Base-by-base conservation (phyloP, 1,140 invertebrate species). In the Scaptodrosophila lebanonensis region DNA sequence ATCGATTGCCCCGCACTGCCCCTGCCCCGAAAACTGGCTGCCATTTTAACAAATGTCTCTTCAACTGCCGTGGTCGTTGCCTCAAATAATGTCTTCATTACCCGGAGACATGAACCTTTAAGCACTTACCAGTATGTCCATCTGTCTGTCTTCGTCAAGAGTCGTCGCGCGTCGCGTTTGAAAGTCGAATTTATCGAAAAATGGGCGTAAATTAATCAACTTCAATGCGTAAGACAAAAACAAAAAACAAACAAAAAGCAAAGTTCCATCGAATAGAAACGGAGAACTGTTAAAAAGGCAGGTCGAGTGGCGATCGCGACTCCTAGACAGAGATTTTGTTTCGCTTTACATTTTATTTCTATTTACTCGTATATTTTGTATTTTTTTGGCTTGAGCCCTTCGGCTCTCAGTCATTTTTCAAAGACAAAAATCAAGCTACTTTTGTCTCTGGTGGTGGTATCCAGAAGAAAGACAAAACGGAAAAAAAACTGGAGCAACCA, bases 21-120 rank as follows among this genome's bases (percentile, higher is more conserved):
- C n/a, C n/a, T n/a, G n/a, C n/a, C n/a, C n/a, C n/a, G n/a, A n/a
- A n/a, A n/a, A n/a, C n/a, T n/a, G n/a, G n/a, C n/a, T n/a, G n/a
- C n/a, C n/a, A n/a, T n/a, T n/a, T n/a, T n/a, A n/a, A n/a, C n/a
- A n/a, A n/a, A n/a, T n/a, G n/a, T n/a, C n/a, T n/a, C n/a, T n/a
- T n/a, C n/a, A n/a, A n/a, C n/a, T n/a, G n/a, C n/a, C 44, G 30
- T 61, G 36, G 27, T 54, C 15, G 20, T 35, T 16, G 20, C 43
- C 48, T 30, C 44, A 72, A 79, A 79, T n/a, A n/a, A n/a, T 79
- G 67, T 77, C 73, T 77, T 72, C 67, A 77, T 77, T 77, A 77
- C 25, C 13, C 1, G 13, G 15, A 22, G 58, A 39, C 3, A 18
- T 35, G 38, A 61, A 49, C 22, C 30, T 13, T 12, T 18, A 35